These are phyloP conservation scores for Ficedula albicollis DNA, from an alignment of 2,797 vertebrate species.

Conservation along the genomic window DNA sequence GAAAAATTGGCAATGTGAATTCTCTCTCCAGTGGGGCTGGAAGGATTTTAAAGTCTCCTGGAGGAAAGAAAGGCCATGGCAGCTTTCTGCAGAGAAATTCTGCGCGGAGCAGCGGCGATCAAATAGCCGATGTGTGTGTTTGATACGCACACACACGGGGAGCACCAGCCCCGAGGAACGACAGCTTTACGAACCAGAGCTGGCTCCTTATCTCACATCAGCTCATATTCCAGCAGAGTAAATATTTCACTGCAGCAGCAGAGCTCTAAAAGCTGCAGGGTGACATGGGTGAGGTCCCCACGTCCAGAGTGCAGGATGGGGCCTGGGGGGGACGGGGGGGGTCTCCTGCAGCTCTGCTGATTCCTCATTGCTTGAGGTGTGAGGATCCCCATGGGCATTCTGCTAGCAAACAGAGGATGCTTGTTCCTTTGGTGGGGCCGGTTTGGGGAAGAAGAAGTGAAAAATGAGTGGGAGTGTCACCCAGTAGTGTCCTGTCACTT, in stretches of 20 bases:
- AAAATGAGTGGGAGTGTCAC: neutral
- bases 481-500: accelerated
- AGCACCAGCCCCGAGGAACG: neutral
- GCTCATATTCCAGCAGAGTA: neutral
- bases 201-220: constrained; percentile 15
- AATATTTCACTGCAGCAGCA: neutral
- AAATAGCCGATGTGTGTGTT: neutral
- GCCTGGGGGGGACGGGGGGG: accelerated
- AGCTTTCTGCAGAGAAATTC: constrained; percentile 4
- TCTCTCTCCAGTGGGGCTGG: constrained; percentile 67
- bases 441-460: neutral
- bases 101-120: neutral
- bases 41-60: constrained; percentile 50
- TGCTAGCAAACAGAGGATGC: accelerated
- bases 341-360: neutral
- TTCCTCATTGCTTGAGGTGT: accelerated
- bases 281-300: neutral
- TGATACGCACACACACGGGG: neutral
- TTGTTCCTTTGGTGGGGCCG: neutral
- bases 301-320: accelerated
- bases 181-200: neutral
- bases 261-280: neutral
- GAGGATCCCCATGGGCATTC: neutral
- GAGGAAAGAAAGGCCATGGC: constrained; percentile 40
- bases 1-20: constrained; percentile 44